Conservation (phyloP, 1,140 invertebrate species). For the Drosophila lowei region DNA sequence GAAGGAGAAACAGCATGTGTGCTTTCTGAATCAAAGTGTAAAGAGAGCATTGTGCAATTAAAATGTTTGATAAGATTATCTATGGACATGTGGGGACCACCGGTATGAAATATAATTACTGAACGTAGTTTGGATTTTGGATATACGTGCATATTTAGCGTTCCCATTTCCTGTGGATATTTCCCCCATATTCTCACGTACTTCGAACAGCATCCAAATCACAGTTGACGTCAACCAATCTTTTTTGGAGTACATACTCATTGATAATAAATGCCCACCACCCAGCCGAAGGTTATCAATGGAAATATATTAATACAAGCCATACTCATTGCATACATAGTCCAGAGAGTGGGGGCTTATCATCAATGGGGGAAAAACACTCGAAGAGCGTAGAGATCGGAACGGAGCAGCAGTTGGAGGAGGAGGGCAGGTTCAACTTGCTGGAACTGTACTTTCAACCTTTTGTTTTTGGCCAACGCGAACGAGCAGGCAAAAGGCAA, state of each 20-base stretch:
- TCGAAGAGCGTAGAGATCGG: constrained; percentile 26
- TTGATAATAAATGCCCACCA: constrained; percentile 23
- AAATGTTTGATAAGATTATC: too few relatives aligned
- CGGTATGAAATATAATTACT: too few relatives aligned
- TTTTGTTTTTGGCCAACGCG: constrained; percentile 25
- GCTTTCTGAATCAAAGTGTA: too few relatives aligned
- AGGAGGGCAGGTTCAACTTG: not conserved
- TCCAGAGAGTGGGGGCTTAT: constrained; percentile 34
- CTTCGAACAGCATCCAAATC: constrained; percentile 6
- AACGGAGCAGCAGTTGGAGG: constrained; percentile 8
- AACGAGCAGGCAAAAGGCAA: constrained; percentile 24
- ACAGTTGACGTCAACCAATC: constrained; percentile 30
- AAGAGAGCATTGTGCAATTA: too few relatives aligned
- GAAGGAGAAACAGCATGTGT: not conserved
- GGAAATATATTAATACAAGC: constrained; percentile 1
- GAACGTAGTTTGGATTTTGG: too few relatives aligned
- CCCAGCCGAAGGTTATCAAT: constrained; percentile 35
- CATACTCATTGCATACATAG: constrained; percentile 33
- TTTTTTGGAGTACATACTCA: constrained; percentile 22
- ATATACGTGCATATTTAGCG: too few relatives aligned
- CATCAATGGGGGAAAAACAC: constrained; percentile 42
- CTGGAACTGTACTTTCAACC: constrained; percentile 42
- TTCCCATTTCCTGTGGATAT: too few relatives aligned
- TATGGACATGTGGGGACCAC: too few relatives aligned
- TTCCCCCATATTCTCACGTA: too few relatives aligned